These are phyloP conservation scores for Branchellion lobata DNA, from an alignment of 2,888 invertebrate genomes.

Conservation along the genomic window DNA sequence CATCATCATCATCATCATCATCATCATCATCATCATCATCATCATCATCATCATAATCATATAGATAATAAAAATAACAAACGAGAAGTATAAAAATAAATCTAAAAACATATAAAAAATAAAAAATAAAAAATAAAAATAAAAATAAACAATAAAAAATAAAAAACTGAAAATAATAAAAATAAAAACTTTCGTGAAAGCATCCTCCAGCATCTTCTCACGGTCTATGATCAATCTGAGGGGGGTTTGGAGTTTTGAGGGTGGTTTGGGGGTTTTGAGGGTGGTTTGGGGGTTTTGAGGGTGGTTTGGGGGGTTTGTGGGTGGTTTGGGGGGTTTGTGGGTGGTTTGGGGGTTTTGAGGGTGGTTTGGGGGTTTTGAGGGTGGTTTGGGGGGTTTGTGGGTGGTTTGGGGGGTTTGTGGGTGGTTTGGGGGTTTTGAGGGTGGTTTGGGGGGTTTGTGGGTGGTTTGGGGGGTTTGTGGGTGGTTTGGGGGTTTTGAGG, in stretches of 20 bases:
- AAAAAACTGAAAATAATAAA: too few relatives aligned
- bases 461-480: too few relatives aligned
- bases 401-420: neutral
- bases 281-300: too few relatives aligned
- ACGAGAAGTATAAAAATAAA: too few relatives aligned
- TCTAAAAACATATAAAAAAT: too few relatives aligned
- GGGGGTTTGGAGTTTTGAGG: neutral
- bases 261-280: neutral
- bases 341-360: neutral
- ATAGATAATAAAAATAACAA: too few relatives aligned
- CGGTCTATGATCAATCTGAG: conserved; percentile 84
- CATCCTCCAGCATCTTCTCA: conserved; percentile 89
- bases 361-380: neutral
- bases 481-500: too few relatives aligned
- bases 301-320: too few relatives aligned
- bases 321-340: neutral
- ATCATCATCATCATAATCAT: conserved; percentile 5
- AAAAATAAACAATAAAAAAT: too few relatives aligned
- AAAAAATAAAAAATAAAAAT: too few relatives aligned
- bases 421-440: neutral
- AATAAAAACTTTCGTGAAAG: conserved; percentile 73
- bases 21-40: conserved; percentile 3
- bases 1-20: conserved; percentile 26
- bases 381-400: neutral
- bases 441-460: neutral